Evolutionary conservation across 2,888 invertebrate species (phyloP).

Genomic region (Adineta ricciae): DNA sequence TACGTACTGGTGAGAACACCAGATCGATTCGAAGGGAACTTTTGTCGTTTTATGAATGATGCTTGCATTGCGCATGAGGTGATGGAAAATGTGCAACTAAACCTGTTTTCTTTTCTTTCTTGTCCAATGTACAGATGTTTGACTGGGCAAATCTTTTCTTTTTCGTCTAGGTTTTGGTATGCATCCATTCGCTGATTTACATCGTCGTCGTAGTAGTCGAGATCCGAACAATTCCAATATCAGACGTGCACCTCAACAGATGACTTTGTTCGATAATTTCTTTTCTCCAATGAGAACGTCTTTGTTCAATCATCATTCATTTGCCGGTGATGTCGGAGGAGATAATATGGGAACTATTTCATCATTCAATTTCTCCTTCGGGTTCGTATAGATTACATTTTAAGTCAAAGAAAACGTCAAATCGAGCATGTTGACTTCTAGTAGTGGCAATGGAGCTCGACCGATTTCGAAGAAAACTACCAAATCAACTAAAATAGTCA

Average conservation of each 20-base stretch:
- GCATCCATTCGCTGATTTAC: neutral
- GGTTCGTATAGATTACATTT: neutral
- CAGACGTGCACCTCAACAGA: neutral
- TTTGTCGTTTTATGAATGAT: neutral
- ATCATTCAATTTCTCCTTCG: neutral
- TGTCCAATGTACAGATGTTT: too few species aligned
- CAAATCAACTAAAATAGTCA: neutral
- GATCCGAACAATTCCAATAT: neutral
- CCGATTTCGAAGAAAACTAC: neutral
- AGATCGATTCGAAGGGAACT: neutral
- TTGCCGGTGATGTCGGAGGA: neutral
- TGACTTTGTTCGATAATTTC: constrained; percentile 6
- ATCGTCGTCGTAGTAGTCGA: neutral
- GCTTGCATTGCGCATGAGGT: neutral
- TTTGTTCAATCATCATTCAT: neutral
- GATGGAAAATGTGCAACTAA: neutral
- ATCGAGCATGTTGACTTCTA: neutral
- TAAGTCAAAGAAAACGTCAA: too few species aligned
- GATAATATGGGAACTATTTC: neutral
- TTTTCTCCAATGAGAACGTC: constrained; percentile 6
- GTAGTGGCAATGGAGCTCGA: neutral
- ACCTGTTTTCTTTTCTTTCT: too few species aligned
- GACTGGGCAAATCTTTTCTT: too few species aligned
- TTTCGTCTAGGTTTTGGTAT: constrained; percentile 10
- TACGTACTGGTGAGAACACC: neutral